These are phyloP conservation scores for Leptopilina clavipes DNA, from an alignment of 1,140 invertebrate genomes.

Conservation along the genomic window DNA sequence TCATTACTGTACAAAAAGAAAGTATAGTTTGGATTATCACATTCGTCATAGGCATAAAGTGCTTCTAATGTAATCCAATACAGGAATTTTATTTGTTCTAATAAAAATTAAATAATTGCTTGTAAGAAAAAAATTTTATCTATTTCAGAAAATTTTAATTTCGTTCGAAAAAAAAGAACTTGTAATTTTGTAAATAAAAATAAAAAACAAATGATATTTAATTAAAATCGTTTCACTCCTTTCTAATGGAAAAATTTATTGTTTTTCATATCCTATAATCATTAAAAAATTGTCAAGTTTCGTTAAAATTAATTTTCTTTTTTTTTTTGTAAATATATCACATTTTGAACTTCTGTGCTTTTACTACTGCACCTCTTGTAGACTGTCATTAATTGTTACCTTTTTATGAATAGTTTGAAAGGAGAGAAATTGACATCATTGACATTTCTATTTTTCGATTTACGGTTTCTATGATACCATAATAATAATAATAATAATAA, in stretches of 20 bases:
- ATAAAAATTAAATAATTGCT: neutral
- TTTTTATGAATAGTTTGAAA: neutral
- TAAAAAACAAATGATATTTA: neutral
- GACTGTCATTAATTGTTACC: neutral
- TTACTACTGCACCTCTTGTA: neutral
- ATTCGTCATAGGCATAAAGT: conserved; percentile 60
- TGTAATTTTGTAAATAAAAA: neutral
- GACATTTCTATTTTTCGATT: too few species aligned
- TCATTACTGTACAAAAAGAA: conserved; percentile 74
- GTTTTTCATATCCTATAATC: too few species aligned
- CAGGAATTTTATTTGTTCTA: neutral
- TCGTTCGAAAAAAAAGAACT: too few species aligned
- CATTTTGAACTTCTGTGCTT: neutral
- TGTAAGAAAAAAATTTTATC: neutral
- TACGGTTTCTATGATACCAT: too few species aligned
- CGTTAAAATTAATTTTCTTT: neutral
- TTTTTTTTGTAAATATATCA: neutral
- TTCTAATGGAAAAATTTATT: neutral
- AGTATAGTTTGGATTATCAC: conserved; percentile 68
- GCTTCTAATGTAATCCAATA: neutral
- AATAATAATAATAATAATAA: too few species aligned
- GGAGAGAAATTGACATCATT: conserved; percentile 2
- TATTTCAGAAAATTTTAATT: neutral
- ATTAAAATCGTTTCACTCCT: neutral
- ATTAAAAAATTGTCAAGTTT: too few species aligned